Percentiles rank a stretch among this genome's conserved stretches.
phyloP scores from a whole-genome alignment of 2,888 invertebrate species.

The Euproctis similis region DNA sequence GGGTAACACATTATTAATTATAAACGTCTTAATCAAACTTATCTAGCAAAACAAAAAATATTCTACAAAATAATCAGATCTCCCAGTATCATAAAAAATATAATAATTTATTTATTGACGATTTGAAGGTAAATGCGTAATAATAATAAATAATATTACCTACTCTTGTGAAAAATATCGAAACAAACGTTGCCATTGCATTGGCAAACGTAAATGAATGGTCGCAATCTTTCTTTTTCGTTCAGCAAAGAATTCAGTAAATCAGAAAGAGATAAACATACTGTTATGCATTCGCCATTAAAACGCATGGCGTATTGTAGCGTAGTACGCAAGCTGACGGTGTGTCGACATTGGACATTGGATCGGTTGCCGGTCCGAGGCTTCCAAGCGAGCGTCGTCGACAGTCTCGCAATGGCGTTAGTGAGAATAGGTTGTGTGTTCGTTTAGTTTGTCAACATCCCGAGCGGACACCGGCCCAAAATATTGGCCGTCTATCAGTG shows the following conservation, averaged over 20 bases:
- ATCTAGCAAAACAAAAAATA: too few species aligned
- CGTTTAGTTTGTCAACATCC: conserved; percentile 65
- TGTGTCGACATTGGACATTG: conserved; percentile 76
- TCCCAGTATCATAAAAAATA: conserved; percentile 3
- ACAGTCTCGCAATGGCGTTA: conserved; percentile 75
- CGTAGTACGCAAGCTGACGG: conserved; percentile 74
- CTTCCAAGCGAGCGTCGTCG: conserved; percentile 48
- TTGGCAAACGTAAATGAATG: conserved; percentile 73
- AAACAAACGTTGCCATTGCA: conserved; percentile 52
- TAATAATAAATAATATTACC: conserved; percentile 20
- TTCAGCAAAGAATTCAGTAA: conserved; percentile 10
- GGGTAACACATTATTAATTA: too few species aligned
- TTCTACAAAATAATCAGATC: too few species aligned
- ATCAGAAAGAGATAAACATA: conserved; percentile 45
- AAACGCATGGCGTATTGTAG: conserved; percentile 61
- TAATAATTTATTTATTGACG: conserved; percentile 9
- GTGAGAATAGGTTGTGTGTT: conserved; percentile 63
- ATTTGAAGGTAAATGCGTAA: conserved; percentile 20
- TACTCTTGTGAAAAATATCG: conserved; percentile 47
- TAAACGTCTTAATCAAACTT: too few species aligned
- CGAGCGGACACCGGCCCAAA: conserved; percentile 78
- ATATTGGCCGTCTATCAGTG: conserved; percentile 73
- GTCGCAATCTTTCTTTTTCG: conserved; percentile 46
- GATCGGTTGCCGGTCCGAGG: conserved; percentile 68
- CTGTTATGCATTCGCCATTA: conserved; percentile 23